Evolutionary conservation across 2,888 invertebrate genomes (phyloP), one percentile per base, ranked within the genome.

Genomic region (Reticulitermes lucifugus): DNA sequence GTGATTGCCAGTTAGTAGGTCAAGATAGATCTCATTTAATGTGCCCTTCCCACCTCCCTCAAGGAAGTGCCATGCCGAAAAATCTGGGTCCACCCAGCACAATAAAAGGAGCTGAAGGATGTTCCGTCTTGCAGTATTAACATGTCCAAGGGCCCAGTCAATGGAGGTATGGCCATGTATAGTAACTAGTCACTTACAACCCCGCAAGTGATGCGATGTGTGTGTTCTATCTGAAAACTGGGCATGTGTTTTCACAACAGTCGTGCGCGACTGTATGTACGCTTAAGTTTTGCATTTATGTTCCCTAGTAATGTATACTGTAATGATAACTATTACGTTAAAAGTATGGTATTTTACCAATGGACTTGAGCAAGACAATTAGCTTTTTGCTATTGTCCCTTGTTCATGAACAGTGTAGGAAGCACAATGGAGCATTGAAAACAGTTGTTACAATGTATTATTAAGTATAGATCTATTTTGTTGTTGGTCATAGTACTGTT

Each of bases 261-360:
- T 79, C 71, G 84, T 84, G 84, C 77, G 83, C 77, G 85, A 82
- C 80, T 84, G 85, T 79, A 84, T 86, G 84, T 86, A 86, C 86
- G 86, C 86, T 86, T 86, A 86, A 79, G 79, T 85, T 88, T 89
- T 89, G 89, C 89, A 89, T 90, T 89, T 89, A 89, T 87, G 88
- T 88, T 88, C 88, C 87, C 87, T 88, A 88, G 84, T 87, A 89
- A 89, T 90, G 91, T 91, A 91, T 91, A 91, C 90, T 92, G 92
- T 92, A 92, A 92, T 86, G 86, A 84, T 87, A 83, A 84, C 84
- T 86, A 86, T 87, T 86, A 87, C 85, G 83, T 85, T 87, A 79
- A 84, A 84, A 87, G 86, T 87, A 87, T 85, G 86, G 86, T 86
- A 86, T 87, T 86, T 86, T 86, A 86, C 87, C 86, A 87, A 84